These are phyloP conservation scores for Odontomyia ornata DNA, from an alignment of 2,888 invertebrate species.

Conservation along the genomic window DNA sequence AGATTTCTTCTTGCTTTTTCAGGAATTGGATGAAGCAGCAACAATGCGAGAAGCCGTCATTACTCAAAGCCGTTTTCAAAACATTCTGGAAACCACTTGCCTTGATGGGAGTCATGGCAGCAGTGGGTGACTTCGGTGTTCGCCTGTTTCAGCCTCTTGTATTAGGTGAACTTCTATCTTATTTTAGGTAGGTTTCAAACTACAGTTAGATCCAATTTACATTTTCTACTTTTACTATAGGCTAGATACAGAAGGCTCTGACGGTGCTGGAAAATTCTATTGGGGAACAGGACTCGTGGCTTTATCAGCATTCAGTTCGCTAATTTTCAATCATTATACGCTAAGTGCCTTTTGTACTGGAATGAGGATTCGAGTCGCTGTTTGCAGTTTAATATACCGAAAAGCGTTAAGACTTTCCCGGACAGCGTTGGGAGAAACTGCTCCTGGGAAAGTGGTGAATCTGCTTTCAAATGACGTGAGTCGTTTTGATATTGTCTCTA, in stretches of 20 bases:
- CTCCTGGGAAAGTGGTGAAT: slow-evolving; percentile 90
- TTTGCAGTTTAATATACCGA: slow-evolving; percentile 84
- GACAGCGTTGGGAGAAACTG: slow-evolving; percentile 80
- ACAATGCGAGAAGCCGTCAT: slow-evolving; percentile 48
- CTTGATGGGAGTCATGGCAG: slow-evolving; percentile 45
- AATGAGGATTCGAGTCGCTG: slow-evolving; percentile 82
- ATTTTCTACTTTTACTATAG: background rate
- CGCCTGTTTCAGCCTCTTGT: slow-evolving; percentile 51
- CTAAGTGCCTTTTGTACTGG: slow-evolving; percentile 80
- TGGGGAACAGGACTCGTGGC: slow-evolving; percentile 62
- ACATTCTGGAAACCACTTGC: slow-evolving; percentile 53
- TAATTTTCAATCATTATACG: slow-evolving; percentile 71
- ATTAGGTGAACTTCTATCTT: slow-evolving; percentile 50
- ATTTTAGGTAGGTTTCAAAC: slow-evolving; percentile 49
- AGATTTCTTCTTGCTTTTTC: background rate
- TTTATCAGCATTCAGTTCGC: slow-evolving; percentile 61
- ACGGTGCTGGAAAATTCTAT: slow-evolving; percentile 11
- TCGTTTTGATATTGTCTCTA: slow-evolving; percentile 79
- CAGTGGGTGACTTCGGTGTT: slow-evolving; percentile 50
- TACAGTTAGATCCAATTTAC: background rate
- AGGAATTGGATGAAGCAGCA: slow-evolving; percentile 51
- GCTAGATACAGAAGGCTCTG: background rate
- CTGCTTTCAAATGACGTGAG: slow-evolving; percentile 87
- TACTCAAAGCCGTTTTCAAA: slow-evolving; percentile 50
- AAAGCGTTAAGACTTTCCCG: slow-evolving; percentile 78